phyloP scores from a whole-genome alignment of 2,888 invertebrate species.

The Cancer borealis region DNA sequence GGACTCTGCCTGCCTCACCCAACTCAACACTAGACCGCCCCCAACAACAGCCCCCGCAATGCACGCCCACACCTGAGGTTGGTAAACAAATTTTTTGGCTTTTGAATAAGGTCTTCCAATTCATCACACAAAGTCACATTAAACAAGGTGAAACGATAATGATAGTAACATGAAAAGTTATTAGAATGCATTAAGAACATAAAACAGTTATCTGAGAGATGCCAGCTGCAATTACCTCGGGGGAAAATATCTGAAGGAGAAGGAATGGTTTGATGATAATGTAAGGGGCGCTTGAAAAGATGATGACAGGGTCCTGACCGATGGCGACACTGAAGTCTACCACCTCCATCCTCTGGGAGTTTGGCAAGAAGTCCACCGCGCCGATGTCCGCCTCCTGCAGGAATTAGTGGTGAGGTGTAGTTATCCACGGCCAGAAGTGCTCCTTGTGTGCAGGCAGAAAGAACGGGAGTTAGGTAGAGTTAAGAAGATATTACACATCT shows the following conservation, averaged over 20 bases:
- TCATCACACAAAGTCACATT: neutral
- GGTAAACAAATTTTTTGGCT: neutral
- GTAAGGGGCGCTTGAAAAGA: slow-evolving; percentile 57
- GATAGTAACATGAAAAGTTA: neutral
- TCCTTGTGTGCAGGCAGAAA: neutral
- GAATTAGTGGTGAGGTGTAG: neutral
- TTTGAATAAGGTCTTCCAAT: neutral
- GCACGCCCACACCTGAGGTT: slow-evolving; percentile 53
- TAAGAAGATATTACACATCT: neutral
- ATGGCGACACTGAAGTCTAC: slow-evolving; percentile 50
- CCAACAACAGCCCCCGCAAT: neutral
- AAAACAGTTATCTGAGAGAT: neutral
- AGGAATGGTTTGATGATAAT: slow-evolving; percentile 50
- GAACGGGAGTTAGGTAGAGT: neutral
- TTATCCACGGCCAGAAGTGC: neutral
- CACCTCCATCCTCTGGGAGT: neutral
- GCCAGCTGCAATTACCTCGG: slow-evolving; percentile 26
- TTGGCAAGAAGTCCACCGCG: slow-evolving; percentile 62
- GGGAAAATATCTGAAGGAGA: slow-evolving; percentile 61
- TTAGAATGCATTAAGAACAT: neutral
- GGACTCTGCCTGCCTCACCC: neutral
- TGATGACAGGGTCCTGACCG: slow-evolving; percentile 61
- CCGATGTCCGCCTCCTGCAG: slow-evolving; percentile 63
- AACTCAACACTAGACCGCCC: slow-evolving; percentile 39
- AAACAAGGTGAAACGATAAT: neutral